Conservation (phyloP, 1,140 invertebrate genomes). For the Conus ventricosus region DNA sequence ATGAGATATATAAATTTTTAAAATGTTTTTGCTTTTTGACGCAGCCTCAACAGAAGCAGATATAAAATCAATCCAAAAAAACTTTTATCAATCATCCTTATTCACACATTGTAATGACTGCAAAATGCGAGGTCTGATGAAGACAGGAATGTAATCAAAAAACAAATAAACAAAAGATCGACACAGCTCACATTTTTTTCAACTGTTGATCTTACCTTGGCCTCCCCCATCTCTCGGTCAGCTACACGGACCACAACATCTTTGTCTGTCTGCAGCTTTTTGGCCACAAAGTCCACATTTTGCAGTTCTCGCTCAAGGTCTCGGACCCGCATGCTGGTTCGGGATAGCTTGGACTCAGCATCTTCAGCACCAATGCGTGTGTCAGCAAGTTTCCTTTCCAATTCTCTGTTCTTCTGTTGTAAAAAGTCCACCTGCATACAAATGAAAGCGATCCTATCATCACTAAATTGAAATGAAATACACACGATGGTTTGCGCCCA, state of each 20-base stretch:
- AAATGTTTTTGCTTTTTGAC: no score
- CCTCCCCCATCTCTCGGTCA: constrained; percentile 68
- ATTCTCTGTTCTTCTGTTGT: constrained; percentile 72
- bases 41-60: no score
- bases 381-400: constrained; percentile 68
- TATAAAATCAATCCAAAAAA: no score
- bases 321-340: constrained; percentile 49
- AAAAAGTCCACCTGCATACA: constrained; percentile 72
- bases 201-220: constrained; percentile 56
- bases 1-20: no score
- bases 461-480: not conserved
- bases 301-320: constrained; percentile 65
- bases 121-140: no score
- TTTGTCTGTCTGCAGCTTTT: constrained; percentile 69
- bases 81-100: no score
- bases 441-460: no score
- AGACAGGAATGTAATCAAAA: no score
- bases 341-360: constrained; percentile 47
- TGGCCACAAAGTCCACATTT: constrained; percentile 66
- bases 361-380: constrained; percentile 45
- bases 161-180: no score
- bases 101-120: no score
- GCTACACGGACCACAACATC: constrained; percentile 64
- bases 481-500: no score
- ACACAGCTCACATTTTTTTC: no score